phyloP scores from a whole-genome alignment of 1,140 invertebrate species.

The Batillaria attramentaria region DNA sequence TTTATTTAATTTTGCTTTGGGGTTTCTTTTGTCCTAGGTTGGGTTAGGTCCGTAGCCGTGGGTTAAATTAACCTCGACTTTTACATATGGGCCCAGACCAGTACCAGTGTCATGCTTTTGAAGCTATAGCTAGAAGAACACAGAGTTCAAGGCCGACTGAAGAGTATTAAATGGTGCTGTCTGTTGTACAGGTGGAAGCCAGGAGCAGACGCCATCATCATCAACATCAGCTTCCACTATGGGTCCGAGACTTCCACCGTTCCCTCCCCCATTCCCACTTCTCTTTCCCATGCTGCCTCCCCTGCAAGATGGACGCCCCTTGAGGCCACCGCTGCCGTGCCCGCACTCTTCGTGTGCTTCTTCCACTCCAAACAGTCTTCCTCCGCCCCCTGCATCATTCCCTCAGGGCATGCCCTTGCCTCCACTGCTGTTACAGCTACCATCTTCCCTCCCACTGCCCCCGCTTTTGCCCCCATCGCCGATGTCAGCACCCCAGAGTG shows the following conservation, averaged over 20 bases:
- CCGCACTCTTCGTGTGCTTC: neutral
- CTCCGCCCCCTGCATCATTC: constrained; percentile 5
- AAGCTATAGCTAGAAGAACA: no score
- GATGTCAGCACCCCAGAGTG: neutral
- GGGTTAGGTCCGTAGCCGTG: no score
- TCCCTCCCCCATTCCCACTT: constrained; percentile 16
- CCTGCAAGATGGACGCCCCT: neutral
- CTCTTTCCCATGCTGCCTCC: constrained; percentile 12
- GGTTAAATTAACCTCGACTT: no score
- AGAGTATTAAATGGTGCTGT: neutral
- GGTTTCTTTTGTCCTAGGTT: no score
- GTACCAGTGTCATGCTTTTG: no score
- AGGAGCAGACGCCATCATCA: neutral
- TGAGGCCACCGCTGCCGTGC: neutral
- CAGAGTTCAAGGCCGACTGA: no score
- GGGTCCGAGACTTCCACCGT: neutral
- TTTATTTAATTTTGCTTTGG: no score
- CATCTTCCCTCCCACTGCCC: neutral
- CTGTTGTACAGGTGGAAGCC: neutral
- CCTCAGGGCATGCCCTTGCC: constrained; percentile 16
- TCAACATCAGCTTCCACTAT: neutral
- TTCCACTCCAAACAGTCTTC: neutral
- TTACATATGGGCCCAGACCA: no score
- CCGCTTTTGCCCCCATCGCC: neutral
- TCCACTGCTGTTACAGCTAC: constrained; percentile 9